These are phyloP conservation scores for Mesochorus sp. DNA, from an alignment of 2,888 invertebrate species.

Conservation along the genomic window DNA sequence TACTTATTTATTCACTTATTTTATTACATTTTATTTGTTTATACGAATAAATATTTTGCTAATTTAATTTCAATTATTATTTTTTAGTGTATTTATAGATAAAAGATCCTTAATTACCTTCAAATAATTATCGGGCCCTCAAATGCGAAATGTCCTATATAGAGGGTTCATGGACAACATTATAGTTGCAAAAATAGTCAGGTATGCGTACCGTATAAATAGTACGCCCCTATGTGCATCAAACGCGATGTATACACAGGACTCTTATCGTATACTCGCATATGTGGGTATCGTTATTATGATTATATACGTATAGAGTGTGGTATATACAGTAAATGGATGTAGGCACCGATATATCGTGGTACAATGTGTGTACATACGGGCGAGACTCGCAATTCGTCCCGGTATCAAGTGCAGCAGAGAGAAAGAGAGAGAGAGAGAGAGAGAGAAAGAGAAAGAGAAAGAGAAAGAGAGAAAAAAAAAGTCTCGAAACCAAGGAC, in stretches of 20 bases:
- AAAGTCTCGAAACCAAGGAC: constrained; percentile 32
- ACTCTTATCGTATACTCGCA: constrained; percentile 11
- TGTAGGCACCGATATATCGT: not conserved
- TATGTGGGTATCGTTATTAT: not conserved
- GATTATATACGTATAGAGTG: not conserved
- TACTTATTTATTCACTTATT: no score
- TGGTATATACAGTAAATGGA: not conserved
- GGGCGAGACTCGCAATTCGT: not conserved
- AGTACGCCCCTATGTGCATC: constrained; percentile 20
- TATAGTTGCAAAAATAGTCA: constrained; percentile 18
- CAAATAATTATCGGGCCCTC: no score
- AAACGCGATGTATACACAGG: constrained; percentile 20
- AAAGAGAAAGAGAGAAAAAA: not conserved
- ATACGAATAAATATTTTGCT: no score
- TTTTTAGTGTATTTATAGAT: no score
- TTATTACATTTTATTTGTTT: no score
- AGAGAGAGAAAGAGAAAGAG: not conserved
- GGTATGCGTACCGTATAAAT: constrained; percentile 32
- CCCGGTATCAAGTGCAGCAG: not conserved
- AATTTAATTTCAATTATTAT: no score
- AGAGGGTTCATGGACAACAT: constrained; percentile 3
- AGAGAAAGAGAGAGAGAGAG: not conserved
- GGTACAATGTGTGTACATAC: not conserved
- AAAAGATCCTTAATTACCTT: no score
- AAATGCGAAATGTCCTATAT: not conserved